A percentile compares a stretch with the other conserved stretches of the same genome.
These are phyloP conservation scores for roundworm (Caenorhabditis elegans) DNA, from an alignment of 1,140 invertebrate species.

Conservation along the genomic window DNA sequence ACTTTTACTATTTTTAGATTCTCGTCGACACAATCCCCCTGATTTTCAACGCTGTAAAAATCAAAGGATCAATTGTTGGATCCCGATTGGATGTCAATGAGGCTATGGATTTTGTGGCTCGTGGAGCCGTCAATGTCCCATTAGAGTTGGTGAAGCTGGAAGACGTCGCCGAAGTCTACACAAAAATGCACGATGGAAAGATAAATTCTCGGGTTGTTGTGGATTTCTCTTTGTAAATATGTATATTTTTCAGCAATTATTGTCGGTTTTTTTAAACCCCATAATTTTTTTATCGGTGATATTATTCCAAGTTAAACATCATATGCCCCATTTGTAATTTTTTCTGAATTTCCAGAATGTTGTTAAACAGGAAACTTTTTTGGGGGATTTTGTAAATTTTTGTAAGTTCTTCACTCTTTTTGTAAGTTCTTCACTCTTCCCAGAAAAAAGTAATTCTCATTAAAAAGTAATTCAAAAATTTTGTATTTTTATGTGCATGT, in stretches of 20 bases:
- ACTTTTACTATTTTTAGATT: background rate
- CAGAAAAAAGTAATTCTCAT: no score
- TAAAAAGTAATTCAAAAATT: no score
- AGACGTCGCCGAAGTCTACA: constrained; percentile 37
- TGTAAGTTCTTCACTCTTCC: no score
- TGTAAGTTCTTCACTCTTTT: no score
- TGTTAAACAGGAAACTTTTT: no score
- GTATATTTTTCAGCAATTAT: background rate
- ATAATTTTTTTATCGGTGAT: no score
- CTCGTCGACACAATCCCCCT: background rate
- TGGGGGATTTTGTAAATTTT: no score
- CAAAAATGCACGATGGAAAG: constrained; percentile 37
- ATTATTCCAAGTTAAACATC: no score
- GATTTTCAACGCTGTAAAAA: constrained; percentile 35
- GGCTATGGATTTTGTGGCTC: constrained; percentile 42
- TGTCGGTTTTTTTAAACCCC: no score
- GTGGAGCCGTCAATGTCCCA: constrained; percentile 48
- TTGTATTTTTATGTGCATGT: no score
- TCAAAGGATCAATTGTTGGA: constrained; percentile 41
- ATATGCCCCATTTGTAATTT: no score
- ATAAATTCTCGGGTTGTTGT: constrained; percentile 40
- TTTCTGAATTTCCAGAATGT: no score
- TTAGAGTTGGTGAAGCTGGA: constrained; percentile 41
- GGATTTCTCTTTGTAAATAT: constrained; percentile 36
- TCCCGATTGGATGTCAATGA: constrained; percentile 44